Conservation (phyloP, 2,888 invertebrate genomes). For the Urechis unicinctus region DNA sequence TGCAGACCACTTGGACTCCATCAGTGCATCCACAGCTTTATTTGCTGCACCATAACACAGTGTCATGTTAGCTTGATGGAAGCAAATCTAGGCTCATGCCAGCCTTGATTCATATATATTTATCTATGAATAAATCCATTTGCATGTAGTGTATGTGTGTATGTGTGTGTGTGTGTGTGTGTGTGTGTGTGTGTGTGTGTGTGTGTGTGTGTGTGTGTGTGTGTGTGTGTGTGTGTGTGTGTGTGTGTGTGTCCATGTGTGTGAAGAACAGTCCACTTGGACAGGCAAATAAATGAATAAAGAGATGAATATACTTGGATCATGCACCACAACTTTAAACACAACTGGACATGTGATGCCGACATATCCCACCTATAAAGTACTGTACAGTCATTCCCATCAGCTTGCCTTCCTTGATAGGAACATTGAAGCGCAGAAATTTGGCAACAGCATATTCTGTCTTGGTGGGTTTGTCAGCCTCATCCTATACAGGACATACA, state of each 20-base stretch:
- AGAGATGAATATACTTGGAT: background rate
- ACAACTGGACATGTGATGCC: background rate
- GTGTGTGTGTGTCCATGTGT: too few species aligned
- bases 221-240: too few species aligned
- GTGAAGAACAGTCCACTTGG: background rate
- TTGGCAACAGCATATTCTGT: conserved; percentile 90
- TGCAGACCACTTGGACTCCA: conserved; percentile 81
- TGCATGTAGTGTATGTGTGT: too few species aligned
- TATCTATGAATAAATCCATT: too few species aligned
- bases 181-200: too few species aligned
- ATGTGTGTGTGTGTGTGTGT: too few species aligned
- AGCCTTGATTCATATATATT: too few species aligned
- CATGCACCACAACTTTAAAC: background rate
- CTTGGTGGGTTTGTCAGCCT: conserved; percentile 56
- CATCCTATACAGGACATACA: conserved; percentile 15
- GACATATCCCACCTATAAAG: conserved; percentile 67
- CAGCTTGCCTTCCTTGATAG: conserved; percentile 91
- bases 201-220: too few species aligned
- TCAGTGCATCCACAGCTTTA: conserved; percentile 84
- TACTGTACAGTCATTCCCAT: conserved; percentile 94
- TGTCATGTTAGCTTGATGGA: background rate
- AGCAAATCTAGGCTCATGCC: too few species aligned
- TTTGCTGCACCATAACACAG: conserved; percentile 40
- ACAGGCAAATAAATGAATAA: background rate
- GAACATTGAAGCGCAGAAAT: conserved; percentile 88